Evolutionary conservation across 2,797 vertebrate species (phyloP).

Genomic region (Helicolenus hilgendorfi): DNA sequence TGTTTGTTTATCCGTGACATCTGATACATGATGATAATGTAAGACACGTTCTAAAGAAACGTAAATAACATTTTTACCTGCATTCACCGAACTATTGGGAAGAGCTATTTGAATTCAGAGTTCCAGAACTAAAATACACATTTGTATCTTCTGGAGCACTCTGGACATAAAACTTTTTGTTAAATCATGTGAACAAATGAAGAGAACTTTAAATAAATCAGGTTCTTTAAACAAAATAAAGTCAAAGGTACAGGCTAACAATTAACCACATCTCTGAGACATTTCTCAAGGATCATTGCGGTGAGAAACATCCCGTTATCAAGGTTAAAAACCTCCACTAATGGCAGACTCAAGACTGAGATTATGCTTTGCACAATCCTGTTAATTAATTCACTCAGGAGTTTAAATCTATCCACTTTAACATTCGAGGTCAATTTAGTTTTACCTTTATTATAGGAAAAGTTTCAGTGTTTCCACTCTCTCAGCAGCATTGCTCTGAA

Average conservation of each 20-base stretch:
- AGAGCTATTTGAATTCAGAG: neutral
- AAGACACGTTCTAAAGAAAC: neutral
- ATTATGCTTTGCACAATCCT: neutral
- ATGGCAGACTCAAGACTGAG: neutral
- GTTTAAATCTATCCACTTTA: neutral
- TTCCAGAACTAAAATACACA: neutral
- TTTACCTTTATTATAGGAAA: neutral
- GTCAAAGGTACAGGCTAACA: neutral
- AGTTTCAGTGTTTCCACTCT: neutral
- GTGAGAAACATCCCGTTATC: neutral
- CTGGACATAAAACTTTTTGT: neutral
- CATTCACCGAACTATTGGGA: neutral
- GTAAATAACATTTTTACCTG: no score
- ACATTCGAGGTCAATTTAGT: neutral
- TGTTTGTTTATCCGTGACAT: neutral
- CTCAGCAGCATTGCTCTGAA: constrained; percentile 18
- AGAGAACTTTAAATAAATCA: neutral
- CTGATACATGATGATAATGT: neutral
- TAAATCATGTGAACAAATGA: neutral
- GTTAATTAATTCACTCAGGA: neutral
- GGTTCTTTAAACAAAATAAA: neutral
- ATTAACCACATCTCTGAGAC: neutral
- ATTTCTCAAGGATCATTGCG: neutral
- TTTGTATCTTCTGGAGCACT: neutral
- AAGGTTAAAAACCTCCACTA: neutral